phyloP scores from a whole-genome alignment of 2,888 invertebrate species.

The Drosophila subquinaria region DNA sequence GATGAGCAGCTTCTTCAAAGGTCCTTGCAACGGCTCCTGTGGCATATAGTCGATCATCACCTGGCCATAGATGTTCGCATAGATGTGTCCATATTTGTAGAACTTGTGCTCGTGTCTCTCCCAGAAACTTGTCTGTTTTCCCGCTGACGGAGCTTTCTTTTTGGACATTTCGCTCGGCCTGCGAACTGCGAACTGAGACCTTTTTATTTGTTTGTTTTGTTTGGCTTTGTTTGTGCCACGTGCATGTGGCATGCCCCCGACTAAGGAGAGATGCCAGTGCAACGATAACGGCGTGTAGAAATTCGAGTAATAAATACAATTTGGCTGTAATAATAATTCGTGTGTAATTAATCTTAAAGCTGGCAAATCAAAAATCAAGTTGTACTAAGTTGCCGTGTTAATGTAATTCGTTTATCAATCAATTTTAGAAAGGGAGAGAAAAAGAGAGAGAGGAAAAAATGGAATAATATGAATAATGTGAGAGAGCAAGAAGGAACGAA shows the following conservation, averaged over 20 bases:
- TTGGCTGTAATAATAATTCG: too few species aligned
- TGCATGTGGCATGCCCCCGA: constrained; percentile 3
- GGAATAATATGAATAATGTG: too few species aligned
- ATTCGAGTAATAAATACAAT: too few species aligned
- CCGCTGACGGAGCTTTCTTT: neutral
- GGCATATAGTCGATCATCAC: constrained; percentile 77
- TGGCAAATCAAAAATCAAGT: too few species aligned
- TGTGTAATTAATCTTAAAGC: too few species aligned
- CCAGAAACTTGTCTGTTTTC: constrained; percentile 63
- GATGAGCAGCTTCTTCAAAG: constrained; percentile 50
- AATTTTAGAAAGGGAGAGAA: too few species aligned
- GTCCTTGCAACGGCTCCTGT: constrained; percentile 44
- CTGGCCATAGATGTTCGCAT: constrained; percentile 75
- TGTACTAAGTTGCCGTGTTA: too few species aligned
- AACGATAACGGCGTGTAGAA: neutral
- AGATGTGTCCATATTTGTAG: constrained; percentile 76
- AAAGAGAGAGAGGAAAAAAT: too few species aligned
- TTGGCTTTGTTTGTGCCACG: neutral
- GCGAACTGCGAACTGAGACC: neutral
- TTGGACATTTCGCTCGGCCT: neutral
- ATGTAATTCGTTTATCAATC: too few species aligned
- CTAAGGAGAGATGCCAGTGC: neutral
- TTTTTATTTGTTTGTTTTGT: neutral
- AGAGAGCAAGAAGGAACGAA: too few species aligned
- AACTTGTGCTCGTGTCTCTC: constrained; percentile 73